Conservation (phyloP, 2,797 vertebrate species). For the Protonibea diacanthus region DNA sequence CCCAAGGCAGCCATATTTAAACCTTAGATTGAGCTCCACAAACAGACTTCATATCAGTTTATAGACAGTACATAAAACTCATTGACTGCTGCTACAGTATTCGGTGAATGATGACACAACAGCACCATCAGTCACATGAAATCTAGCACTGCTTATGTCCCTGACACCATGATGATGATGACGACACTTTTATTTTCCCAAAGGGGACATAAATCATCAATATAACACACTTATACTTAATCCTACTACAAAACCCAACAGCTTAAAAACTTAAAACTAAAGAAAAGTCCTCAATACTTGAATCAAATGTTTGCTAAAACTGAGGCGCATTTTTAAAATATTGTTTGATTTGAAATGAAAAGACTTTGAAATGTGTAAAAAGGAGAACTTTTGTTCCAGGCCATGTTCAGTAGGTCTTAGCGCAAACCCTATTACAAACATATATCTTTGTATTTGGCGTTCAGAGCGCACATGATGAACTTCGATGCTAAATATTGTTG, state of each 20-base stretch:
- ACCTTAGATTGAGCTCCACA: background rate
- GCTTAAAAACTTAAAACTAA: background rate
- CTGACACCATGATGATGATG: constrained; percentile 23
- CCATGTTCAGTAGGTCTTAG: too few species aligned
- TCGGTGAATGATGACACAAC: constrained; percentile 6
- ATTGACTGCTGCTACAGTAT: background rate
- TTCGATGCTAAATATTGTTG: background rate
- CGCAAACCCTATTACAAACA: background rate
- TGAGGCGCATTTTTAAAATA: background rate
- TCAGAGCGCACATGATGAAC: background rate
- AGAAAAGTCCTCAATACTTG: background rate
- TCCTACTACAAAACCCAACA: background rate
- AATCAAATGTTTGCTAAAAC: background rate
- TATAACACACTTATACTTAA: background rate
- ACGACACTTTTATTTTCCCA: constrained; percentile 14
- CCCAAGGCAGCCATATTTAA: constrained; percentile 3
- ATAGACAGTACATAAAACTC: background rate
- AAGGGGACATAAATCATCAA: constrained; percentile 1
- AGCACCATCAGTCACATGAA: constrained; percentile 29
- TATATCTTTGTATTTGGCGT: background rate
- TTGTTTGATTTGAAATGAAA: background rate
- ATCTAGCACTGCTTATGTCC: background rate
- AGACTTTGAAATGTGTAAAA: background rate
- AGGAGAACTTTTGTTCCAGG: background rate
- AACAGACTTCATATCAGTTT: background rate